Evolutionary conservation across 2,113 vertebrate species (phyloP), one percentile per base, ranked within the genome.

Genomic region (Sorex fumeus): DNA sequence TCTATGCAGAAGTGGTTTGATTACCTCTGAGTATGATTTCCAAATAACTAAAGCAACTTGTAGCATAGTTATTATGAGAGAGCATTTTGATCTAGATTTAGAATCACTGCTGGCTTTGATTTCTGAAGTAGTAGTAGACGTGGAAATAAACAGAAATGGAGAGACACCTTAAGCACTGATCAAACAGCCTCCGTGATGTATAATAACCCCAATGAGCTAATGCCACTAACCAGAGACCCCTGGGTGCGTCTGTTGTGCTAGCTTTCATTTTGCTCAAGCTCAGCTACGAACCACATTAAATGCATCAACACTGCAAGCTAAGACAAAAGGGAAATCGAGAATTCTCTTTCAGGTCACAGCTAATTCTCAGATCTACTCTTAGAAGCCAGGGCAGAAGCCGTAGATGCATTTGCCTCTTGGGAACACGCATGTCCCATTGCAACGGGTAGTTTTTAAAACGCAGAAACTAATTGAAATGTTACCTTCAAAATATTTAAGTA

Each of bases 401-500:
- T n/a, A 64, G 47, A 82, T 36, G n/a, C 87, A 69, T 21, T 32
- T 2, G 6, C 19, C 53, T 60, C 64, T 64, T 27, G 28, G 40
- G 25, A 69, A 67, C 13, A 11, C 19, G 25, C 34, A 30, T 23
- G 27, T 36, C 57, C 57, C 21, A 10, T 66, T 53, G 64, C 32
- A 8, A 6, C 1, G 0, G 60, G 60, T 30, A 40, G 2, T 60
- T 84, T 90, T 69, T 60, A 47, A 72, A 81, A 90, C 23, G 30
- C 18, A 66, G 87, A 85, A 91, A 92, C 18, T 91, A 88, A 93
- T 91, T 79, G 45, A 85, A 91, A 72, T 72, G 50, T 34, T 74
- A 43, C 47, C 82, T 85, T 23, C 84, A 16, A 96, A 93, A 91
- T 86, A 70, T 43, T 94, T 21, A 62, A 95, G 83, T 3, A 72